phyloP scores from a whole-genome alignment of 2,888 invertebrate genomes.

The Drosophila siamana region DNA sequence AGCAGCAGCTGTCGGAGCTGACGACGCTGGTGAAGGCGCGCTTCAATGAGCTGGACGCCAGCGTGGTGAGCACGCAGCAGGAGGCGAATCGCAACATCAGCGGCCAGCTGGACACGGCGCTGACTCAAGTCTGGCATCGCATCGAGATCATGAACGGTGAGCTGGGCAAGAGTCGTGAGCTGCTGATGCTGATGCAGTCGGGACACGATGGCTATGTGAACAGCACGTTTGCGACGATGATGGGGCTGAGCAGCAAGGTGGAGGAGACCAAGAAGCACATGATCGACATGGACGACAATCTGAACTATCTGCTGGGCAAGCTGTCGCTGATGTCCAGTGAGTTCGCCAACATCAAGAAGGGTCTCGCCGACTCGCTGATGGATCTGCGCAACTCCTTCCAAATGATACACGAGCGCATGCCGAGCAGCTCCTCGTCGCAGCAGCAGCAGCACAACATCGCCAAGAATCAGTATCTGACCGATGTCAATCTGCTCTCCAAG shows the following conservation, averaged over 20 bases:
- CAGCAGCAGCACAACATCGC: constrained; percentile 86
- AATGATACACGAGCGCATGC: constrained; percentile 87
- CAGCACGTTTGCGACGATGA: constrained; percentile 91
- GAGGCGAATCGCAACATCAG: constrained; percentile 91
- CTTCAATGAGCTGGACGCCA: constrained; percentile 89
- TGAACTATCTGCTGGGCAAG: constrained; percentile 92
- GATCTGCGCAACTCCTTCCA: constrained; percentile 89
- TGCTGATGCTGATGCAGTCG: constrained; percentile 90
- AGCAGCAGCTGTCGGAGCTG: constrained; percentile 88
- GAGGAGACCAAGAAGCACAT: constrained; percentile 91
- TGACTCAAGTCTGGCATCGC: constrained; percentile 95
- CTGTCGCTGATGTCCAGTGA: constrained; percentile 93
- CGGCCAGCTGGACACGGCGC: constrained; percentile 91
- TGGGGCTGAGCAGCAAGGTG: constrained; percentile 92
- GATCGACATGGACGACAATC: constrained; percentile 91
- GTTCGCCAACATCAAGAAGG: constrained; percentile 92
- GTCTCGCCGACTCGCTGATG: constrained; percentile 90
- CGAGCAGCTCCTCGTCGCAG: constrained; percentile 86
- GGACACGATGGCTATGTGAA: constrained; percentile 93
- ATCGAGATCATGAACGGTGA: constrained; percentile 95
- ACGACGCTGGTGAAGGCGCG: constrained; percentile 89
- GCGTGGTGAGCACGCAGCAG: constrained; percentile 90
- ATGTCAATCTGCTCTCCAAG: constrained; percentile 82
- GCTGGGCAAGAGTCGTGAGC: constrained; percentile 90
- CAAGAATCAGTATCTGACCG: constrained; percentile 82